Percentiles rank a stretch among this genome's conserved stretches.
Conservation (phyloP, 2,797 vertebrate genomes). For the Galagoides demidoff region DNA sequence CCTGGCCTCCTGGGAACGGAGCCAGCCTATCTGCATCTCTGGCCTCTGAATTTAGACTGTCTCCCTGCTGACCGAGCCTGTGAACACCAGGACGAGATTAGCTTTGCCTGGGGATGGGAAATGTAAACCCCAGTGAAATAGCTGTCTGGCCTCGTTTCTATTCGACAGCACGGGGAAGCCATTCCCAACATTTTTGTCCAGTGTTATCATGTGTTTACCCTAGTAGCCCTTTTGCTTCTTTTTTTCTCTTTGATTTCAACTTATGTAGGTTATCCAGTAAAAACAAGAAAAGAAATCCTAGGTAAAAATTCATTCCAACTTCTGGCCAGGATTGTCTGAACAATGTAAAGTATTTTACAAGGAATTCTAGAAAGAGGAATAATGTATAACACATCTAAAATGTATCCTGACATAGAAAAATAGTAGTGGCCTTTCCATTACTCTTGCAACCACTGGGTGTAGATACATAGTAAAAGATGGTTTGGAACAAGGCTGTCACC, state of each 20-base stretch:
- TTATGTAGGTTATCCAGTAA: not conserved
- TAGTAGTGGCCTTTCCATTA: not conserved
- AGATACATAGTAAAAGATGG: not conserved
- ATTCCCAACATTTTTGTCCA: slow-evolving; percentile 49
- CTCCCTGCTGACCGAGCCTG: slow-evolving; percentile 53
- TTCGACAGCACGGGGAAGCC: slow-evolving; percentile 40
- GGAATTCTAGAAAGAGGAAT: slow-evolving; percentile 36
- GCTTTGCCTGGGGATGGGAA: slow-evolving; percentile 64
- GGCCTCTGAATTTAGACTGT: not conserved
- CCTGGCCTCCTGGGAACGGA: slow-evolving; percentile 67
- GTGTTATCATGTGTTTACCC: slow-evolving; percentile 10
- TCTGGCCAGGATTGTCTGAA: slow-evolving; percentile 24
- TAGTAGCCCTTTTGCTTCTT: not conserved
- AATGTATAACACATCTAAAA: not conserved
- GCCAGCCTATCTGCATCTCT: slow-evolving; percentile 44
- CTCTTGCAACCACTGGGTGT: not conserved
- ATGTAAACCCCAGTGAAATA: slow-evolving; percentile 43
- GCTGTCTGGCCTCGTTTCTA: slow-evolving; percentile 63
- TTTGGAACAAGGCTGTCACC: not conserved
- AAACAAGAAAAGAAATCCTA: slow-evolving; percentile 47
- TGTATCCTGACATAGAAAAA: not conserved
- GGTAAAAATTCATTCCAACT: not conserved
- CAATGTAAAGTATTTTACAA: not conserved
- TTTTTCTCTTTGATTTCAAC: slow-evolving; percentile 29
- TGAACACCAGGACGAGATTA: slow-evolving; percentile 61